Base-by-base conservation (phyloP, 64 coral and sea anemone species). In the Catalaphyllia jardinei region DNA sequence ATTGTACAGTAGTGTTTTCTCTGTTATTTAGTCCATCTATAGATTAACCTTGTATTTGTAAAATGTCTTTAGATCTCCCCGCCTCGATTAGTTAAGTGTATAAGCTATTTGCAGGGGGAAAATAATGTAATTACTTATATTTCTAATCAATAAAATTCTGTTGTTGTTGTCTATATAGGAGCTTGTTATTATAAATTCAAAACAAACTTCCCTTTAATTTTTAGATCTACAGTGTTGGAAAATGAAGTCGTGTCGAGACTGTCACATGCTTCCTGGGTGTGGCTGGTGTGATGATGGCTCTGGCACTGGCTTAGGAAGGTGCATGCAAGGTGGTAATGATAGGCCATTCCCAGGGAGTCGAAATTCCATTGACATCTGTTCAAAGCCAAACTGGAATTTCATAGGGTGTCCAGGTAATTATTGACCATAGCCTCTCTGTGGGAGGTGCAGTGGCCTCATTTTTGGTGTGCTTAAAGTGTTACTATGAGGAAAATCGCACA, bases 201-300 rank as follows among this genome's bases (percentile, higher is more conserved):
- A n/a, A n/a, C n/a, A n/a, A n/a, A n/a, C n/a, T n/a, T n/a, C 13
- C n/a, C 52, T 72, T 73, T 2, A 12, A 54, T 4, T 65, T 46
- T 18, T 15, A 98, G 96, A 35, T 76, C 79, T 79, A 31, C 74
- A 35, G 15, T 99, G 96, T 87, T 73, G 65, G 31, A 62, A 61
- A 29, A 89, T 79, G 88, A 89, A 82, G 67, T 91, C 93, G 0
- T 99, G 93, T 79, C 64, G 83, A 19, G 97, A 99, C 38, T 99
- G 96, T 67, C 79, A 93, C 69, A 91, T 91, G 49, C 96, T 93
- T 27, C 96, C 96, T n/a, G 90, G 93, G 30, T 95, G 96, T 88
- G 96, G 96, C 27, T 99, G 96, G 96, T 95, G 97, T 88, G 97
- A 99, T 64, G 88, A 92, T 74, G 93, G 91, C 1, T 93, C 87